Conservation (phyloP, 2,113 vertebrate genomes). For the Trinectes maculatus region DNA sequence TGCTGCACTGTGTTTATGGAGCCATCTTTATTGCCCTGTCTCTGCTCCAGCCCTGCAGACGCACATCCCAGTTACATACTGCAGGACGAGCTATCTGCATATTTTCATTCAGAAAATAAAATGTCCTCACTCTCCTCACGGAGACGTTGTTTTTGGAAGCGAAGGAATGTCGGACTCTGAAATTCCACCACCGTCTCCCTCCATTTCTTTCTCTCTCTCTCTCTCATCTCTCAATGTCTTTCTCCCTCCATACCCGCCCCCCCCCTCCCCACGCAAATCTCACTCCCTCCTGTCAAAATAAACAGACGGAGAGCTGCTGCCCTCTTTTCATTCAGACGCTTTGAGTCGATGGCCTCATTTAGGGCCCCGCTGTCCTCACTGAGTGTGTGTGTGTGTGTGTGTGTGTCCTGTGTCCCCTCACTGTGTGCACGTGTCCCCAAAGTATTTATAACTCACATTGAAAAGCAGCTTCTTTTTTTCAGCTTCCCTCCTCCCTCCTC, state of each 20-base stretch:
- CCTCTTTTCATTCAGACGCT: slow-evolving; percentile 71
- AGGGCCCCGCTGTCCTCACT: slow-evolving; percentile 50
- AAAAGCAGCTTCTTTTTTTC: slow-evolving; percentile 53
- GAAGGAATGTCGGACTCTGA: slow-evolving; percentile 59
- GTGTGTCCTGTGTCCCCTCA: slow-evolving; percentile 38
- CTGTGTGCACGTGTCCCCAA: slow-evolving; percentile 33
- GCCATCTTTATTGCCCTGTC: too few relatives aligned
- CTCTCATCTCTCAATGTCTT: slow-evolving; percentile 52
- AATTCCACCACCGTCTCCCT: slow-evolving; percentile 39
- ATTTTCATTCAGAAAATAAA: slow-evolving; percentile 19
- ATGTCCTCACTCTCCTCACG: slow-evolving; percentile 10
- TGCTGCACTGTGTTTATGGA: background rate
- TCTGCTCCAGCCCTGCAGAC: background rate
- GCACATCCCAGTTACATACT: background rate
- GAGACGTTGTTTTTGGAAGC: slow-evolving; percentile 53
- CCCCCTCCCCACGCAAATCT: slow-evolving; percentile 28
- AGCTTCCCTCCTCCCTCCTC: background rate
- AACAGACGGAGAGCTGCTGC: slow-evolving; percentile 75
- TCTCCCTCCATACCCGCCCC: slow-evolving; percentile 22
- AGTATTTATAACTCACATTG: slow-evolving; percentile 73
- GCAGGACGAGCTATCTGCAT: background rate
- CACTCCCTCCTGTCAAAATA: slow-evolving; percentile 78
- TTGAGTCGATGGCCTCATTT: slow-evolving; percentile 53
- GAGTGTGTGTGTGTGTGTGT: slow-evolving; percentile 10
- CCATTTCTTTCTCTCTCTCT: slow-evolving; percentile 17